phyloP scores from a whole-genome alignment of 2,888 invertebrate genomes.

The Clistopyga incitator region DNA sequence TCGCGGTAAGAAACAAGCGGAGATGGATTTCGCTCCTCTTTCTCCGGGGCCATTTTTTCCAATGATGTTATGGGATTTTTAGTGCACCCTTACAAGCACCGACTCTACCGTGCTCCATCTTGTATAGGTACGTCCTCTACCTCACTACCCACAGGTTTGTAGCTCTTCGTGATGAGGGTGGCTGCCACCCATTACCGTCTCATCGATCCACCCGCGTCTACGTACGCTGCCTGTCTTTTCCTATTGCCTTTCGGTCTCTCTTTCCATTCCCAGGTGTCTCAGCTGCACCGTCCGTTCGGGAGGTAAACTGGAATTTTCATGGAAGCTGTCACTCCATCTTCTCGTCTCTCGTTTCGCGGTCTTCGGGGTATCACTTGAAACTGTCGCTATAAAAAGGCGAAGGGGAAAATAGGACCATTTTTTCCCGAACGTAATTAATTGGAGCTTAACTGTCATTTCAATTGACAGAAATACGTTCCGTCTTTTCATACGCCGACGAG shows the following conservation, averaged over 20 bases:
- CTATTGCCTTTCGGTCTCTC: constrained; percentile 39
- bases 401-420: not conserved
- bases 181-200: constrained; percentile 65
- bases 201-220: constrained; percentile 60
- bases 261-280: constrained; percentile 65
- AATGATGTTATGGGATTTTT: constrained; percentile 62
- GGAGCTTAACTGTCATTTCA: too few species aligned
- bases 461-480: too few species aligned
- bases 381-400: not conserved
- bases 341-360: constrained; percentile 27
- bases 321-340: constrained; percentile 36
- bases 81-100: constrained; percentile 56
- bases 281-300: constrained; percentile 38
- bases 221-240: constrained; percentile 24
- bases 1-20: constrained; percentile 14
- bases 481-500: too few species aligned
- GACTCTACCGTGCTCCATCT: not conserved
- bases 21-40: constrained; percentile 27
- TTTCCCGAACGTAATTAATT: too few species aligned
- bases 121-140: constrained; percentile 18
- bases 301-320: constrained; percentile 54
- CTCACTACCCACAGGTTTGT: constrained; percentile 58
- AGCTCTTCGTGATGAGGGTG: constrained; percentile 60
- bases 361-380: constrained; percentile 11
- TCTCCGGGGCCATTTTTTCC: constrained; percentile 49